phyloP scores from a whole-genome alignment of 2,888 invertebrate genomes.

The Hydroisotoma schaefferi region DNA sequence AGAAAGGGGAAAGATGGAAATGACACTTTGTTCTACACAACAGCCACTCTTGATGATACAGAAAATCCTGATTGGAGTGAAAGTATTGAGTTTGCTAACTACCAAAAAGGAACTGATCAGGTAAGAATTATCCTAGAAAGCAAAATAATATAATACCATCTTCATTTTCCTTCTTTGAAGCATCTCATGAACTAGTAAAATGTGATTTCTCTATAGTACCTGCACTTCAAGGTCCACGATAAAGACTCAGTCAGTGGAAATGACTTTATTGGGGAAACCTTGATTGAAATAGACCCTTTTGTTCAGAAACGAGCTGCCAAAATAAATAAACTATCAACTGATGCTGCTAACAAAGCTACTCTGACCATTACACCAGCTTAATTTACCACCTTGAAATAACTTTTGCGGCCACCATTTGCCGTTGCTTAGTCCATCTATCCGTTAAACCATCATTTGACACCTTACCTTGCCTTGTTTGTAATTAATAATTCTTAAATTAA shows the following conservation, averaged over 20 bases:
- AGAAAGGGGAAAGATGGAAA: constrained; percentile 27
- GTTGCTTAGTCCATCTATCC: no score
- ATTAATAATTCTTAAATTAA: no score
- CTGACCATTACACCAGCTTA: constrained; percentile 37
- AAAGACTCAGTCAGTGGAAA: constrained; percentile 31
- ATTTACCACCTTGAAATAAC: no score
- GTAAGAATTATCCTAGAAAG: constrained; percentile 10
- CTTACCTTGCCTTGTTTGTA: no score
- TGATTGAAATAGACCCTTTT: constrained; percentile 37
- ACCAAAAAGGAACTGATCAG: constrained; percentile 31
- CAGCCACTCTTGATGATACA: constrained; percentile 23
- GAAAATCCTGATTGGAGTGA: constrained; percentile 38
- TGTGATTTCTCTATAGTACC: constrained; percentile 23
- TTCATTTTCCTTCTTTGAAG: background rate
- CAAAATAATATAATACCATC: constrained; percentile 1
- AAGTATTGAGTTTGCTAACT: constrained; percentile 36
- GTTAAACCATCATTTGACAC: no score
- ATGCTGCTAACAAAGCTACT: constrained; percentile 31
- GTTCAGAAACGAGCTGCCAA: constrained; percentile 34
- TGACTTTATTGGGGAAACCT: constrained; percentile 32
- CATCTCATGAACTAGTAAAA: no score
- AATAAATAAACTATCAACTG: constrained; percentile 30
- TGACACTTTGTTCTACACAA: constrained; percentile 29
- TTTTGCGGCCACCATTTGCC: no score
- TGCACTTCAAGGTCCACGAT: constrained; percentile 33